Evolutionary conservation across 2,888 invertebrate genomes (phyloP), one percentile per base, ranked within the genome.

Genomic region (Sisyra terminalis): DNA sequence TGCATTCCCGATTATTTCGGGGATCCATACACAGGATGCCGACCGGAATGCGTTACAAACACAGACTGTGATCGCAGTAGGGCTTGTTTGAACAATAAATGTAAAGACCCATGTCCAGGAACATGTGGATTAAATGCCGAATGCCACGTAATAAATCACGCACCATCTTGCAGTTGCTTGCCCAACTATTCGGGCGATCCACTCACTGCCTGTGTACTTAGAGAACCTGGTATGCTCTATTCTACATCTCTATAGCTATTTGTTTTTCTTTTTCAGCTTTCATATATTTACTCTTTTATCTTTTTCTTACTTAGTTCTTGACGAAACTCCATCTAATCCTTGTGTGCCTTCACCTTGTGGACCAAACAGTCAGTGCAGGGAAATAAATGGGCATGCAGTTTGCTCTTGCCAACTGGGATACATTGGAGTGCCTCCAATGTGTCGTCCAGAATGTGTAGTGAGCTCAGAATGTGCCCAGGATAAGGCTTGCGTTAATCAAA

Each of bases 1-100:
- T 78, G 78, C 54, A 60, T 74, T 43, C 64, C 72, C 13, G 74
- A 71, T 50, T 78, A 74, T 53, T 67, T 69, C 42, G 78, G 78
- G 30, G 70, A 75, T 55, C 78, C 79, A 24, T 72, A 72, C 51
- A 67, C 69, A 18, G 71, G 72, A 45, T 78, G 81, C 57, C 65
- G 77, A 47, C 77, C 78, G 2, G 78, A 79, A 59, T 80, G 79
- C 55, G 66, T 72, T 10, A 67, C 71, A 40, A 78, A 75, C 55
- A 67, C 74, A 2, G 78, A 80, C 51, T 82, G 81, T 53, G 59
- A 68, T 37, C 63, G 65, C 44, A 70, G 69, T 42, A 69, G 69
- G 51, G 74, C 79, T 15, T 81, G 81, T 52, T 67, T 71, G 43
- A 78, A 77, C 57, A 75, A 76, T 52, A 71, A 73, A 53, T 80